These are phyloP conservation scores for Harpegnathos saltator DNA, from an alignment of 1,140 invertebrate genomes.

Conservation along the genomic window DNA sequence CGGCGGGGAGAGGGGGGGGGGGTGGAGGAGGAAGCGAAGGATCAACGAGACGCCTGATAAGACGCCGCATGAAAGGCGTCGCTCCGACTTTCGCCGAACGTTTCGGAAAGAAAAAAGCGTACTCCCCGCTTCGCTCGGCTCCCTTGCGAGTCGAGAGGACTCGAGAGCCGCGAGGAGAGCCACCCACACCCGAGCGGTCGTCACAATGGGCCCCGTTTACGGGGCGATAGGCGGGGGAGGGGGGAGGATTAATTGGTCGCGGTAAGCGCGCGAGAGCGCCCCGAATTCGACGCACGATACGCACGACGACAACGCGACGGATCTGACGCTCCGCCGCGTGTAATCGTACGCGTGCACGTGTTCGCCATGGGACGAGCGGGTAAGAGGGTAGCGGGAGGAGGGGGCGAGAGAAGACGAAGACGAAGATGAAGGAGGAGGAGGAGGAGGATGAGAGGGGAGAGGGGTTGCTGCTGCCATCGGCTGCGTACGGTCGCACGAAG, in stretches of 20 bases:
- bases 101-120: not conserved
- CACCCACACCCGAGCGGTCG: constrained; percentile 56
- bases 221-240: constrained; percentile 64
- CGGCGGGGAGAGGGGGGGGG: too few relatives aligned
- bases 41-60: not conserved
- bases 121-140: too few relatives aligned
- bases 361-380: not conserved
- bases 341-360: constrained; percentile 9
- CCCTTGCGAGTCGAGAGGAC: not conserved
- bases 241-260: constrained; percentile 82
- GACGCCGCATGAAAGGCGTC: not conserved
- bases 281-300: constrained; percentile 62
- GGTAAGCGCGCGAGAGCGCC: constrained; percentile 56
- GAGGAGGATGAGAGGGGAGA: too few relatives aligned
- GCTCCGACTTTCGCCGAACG: too few relatives aligned
- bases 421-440: too few relatives aligned
- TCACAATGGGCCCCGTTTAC: constrained; percentile 64
- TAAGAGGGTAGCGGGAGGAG: not conserved
- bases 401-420: not conserved
- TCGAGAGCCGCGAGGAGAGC: constrained; percentile 45
- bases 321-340: constrained; percentile 37
- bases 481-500: constrained; percentile 69
- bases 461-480: constrained; percentile 10
- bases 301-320: not conserved
- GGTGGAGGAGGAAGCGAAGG: too few relatives aligned